Conservation (phyloP, 2,113 vertebrate genomes). For the Microtus montanus region DNA sequence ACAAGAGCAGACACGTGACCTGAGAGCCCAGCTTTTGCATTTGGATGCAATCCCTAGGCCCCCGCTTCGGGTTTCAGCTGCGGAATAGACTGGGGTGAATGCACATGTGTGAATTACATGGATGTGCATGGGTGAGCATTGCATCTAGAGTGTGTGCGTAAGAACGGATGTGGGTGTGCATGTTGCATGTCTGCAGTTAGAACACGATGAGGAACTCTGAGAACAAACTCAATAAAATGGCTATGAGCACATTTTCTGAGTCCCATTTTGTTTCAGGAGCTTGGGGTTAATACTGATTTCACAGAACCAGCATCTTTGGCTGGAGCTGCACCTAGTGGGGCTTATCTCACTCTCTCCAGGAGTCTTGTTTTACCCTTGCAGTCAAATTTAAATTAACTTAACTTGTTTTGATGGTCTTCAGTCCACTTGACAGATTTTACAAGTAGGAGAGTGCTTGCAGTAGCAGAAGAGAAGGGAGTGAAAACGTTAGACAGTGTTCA, state of each 20-base stretch:
- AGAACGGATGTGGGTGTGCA: neutral
- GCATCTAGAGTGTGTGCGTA: neutral
- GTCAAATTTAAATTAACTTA: constrained; percentile 55
- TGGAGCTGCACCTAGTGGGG: constrained; percentile 21
- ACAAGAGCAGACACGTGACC: neutral
- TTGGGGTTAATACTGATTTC: constrained; percentile 29
- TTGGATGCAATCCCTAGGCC: neutral
- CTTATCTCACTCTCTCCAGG: constrained; percentile 40
- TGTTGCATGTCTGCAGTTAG: neutral
- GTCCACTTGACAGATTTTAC: neutral
- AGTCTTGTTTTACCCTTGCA: constrained; percentile 38
- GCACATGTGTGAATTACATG: neutral
- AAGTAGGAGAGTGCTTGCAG: constrained; percentile 36
- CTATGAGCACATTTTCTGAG: neutral
- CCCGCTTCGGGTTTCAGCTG: neutral
- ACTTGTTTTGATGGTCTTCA: constrained; percentile 37
- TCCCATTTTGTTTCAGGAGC: constrained; percentile 10
- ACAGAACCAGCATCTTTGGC: constrained; percentile 3
- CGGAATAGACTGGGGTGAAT: too few relatives aligned
- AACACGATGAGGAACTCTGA: neutral
- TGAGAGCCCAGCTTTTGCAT: neutral
- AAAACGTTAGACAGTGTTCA: neutral
- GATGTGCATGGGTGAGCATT: neutral
- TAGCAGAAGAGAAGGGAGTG: neutral
- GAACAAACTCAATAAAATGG: neutral